Conservation (phyloP, 2,113 vertebrate genomes). For the Otis tarda region DNA sequence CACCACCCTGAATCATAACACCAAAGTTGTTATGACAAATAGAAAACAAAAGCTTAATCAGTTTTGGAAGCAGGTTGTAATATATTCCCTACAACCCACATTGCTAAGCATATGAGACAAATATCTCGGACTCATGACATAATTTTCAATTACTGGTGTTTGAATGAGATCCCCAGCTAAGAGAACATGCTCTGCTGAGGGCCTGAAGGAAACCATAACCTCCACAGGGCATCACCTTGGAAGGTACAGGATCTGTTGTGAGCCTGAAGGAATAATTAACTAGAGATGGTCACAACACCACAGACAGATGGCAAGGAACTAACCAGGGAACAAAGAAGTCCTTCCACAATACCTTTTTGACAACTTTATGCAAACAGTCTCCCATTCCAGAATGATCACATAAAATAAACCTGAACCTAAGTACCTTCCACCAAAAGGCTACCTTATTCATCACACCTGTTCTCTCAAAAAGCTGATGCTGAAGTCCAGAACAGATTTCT, state of each 20-base stretch:
- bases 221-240: slow-evolving; percentile 11
- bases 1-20: background rate
- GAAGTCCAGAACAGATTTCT: background rate
- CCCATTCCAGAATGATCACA: background rate
- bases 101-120: background rate
- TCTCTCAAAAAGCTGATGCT: background rate
- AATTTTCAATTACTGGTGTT: slow-evolving; percentile 29
- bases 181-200: background rate
- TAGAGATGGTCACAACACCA: background rate
- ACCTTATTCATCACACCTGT: background rate
- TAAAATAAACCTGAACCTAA: background rate
- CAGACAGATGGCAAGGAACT: slow-evolving; percentile 34
- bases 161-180: slow-evolving; percentile 5
- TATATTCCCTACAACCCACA: background rate
- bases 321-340: background rate
- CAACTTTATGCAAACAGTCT: background rate
- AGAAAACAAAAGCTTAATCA: background rate
- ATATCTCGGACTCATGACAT: background rate
- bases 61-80: background rate
- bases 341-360: background rate
- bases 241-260: background rate
- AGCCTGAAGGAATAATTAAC: slow-evolving; percentile 56
- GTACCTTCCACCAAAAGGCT: background rate
- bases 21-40: background rate
- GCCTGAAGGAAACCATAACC: slow-evolving; percentile 39